Evolutionary conservation across 1,140 invertebrate genomes (phyloP).

Genomic region (Drosophila pruinosa): DNA sequence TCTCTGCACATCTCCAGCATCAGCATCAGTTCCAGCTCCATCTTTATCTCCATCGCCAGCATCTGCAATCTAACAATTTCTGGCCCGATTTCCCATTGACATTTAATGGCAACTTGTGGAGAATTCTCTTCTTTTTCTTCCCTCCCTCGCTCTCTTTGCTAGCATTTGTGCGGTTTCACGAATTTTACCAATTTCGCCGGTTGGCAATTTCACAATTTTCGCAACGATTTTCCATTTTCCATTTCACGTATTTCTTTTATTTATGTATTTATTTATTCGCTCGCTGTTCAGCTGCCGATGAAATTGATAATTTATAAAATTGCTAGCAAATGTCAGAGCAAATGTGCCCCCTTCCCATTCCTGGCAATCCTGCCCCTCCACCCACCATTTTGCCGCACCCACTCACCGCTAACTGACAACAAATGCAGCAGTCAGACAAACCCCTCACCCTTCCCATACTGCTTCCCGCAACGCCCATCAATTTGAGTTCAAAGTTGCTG

Average conservation of each 20-base stretch:
- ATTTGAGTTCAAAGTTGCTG: constrained; percentile 10
- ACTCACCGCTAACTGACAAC: neutral
- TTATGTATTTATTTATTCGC: constrained; percentile 56
- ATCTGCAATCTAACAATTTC: constrained; percentile 28
- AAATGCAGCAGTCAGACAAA: neutral
- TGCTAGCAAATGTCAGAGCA: constrained; percentile 61
- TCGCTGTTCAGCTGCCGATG: constrained; percentile 43
- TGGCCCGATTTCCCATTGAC: constrained; percentile 47
- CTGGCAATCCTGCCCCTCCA: neutral
- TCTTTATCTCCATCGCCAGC: neutral
- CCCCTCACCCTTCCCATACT: neutral
- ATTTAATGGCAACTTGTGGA: constrained; percentile 72
- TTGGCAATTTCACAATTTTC: constrained; percentile 61
- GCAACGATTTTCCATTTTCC: constrained; percentile 26
- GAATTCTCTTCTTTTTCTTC: constrained; percentile 40
- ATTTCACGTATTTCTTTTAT: constrained; percentile 46
- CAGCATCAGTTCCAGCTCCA: neutral
- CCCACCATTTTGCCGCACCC: too few relatives aligned
- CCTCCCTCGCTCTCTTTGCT: constrained; percentile 28
- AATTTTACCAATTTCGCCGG: constrained; percentile 55
- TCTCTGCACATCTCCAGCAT: neutral
- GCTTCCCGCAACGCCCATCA: neutral
- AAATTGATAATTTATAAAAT: constrained; percentile 80
- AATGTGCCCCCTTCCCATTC: neutral
- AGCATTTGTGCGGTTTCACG: constrained; percentile 65